Percentiles rank a stretch among this genome's conserved stretches.
These are phyloP conservation scores for Lampropteryx suffumata DNA, from an alignment of 2,888 invertebrate genomes.

Conservation along the genomic window DNA sequence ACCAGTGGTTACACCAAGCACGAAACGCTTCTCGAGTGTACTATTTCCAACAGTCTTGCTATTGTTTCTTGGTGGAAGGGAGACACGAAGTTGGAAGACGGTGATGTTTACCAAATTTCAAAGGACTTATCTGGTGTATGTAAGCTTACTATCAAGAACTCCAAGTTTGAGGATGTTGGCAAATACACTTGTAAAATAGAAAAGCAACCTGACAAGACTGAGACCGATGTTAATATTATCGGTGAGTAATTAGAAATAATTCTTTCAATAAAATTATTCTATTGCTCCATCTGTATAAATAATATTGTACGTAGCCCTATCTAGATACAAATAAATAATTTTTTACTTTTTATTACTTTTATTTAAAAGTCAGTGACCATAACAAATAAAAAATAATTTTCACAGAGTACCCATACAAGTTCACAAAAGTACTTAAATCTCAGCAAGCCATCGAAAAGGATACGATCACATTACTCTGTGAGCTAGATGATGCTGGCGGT, in stretches of 20 bases:
- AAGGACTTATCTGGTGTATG: conserved; percentile 97
- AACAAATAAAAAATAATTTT: conserved; percentile 28
- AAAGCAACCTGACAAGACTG: conserved; percentile 94
- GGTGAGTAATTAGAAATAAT: conserved; percentile 71
- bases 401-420: conserved; percentile 96
- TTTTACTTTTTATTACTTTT: too few species aligned
- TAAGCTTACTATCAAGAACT: conserved; percentile 91
- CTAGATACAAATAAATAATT: too few species aligned
- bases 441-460: conserved; percentile 97
- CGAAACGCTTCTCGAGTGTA: conserved; percentile 95
- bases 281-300: too few species aligned
- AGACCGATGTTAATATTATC: conserved; percentile 89
- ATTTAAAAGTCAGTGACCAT: too few species aligned
- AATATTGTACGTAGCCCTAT: too few species aligned
- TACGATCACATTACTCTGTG: conserved; percentile 95
- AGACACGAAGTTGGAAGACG: conserved; percentile 90
- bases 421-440: conserved; percentile 96
- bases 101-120: conserved; percentile 92
- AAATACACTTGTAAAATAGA: conserved; percentile 95
- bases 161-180: conserved; percentile 92
- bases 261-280: background rate
- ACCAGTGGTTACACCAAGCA: conserved; percentile 95
- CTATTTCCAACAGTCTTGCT: conserved; percentile 96
- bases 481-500: conserved; percentile 97
- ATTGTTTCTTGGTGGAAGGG: conserved; percentile 97